Percentiles rank a stretch among this genome's conserved stretches.
These are phyloP conservation scores for Papilio gigon DNA, from an alignment of 2,888 invertebrate genomes.

Conservation along the genomic window DNA sequence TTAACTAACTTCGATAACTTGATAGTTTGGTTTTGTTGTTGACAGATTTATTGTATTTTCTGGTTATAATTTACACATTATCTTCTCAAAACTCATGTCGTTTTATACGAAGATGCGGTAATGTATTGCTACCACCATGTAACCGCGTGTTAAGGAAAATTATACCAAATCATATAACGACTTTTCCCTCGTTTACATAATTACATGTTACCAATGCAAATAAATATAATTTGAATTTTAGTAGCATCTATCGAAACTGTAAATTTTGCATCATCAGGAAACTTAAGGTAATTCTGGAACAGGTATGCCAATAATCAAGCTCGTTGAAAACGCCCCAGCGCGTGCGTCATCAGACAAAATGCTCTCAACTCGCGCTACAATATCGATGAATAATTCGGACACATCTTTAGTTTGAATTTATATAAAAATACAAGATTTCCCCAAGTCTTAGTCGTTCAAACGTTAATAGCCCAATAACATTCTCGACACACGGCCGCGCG, in stretches of 20 bases:
- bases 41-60: not conserved
- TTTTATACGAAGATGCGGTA: not conserved
- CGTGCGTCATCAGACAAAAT: not conserved
- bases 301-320: not conserved
- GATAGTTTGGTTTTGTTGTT: not conserved
- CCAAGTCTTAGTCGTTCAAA: not conserved
- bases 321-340: not conserved
- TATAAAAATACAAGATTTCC: not conserved
- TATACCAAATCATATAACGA: not conserved
- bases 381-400: too few species aligned
- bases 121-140: not conserved
- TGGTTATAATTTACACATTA: not conserved
- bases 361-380: too few species aligned
- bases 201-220: not conserved
- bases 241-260: not conserved
- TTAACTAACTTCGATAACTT: not conserved
- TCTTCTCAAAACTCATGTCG: not conserved
- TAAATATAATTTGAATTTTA: not conserved
- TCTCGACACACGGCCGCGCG: not conserved
- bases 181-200: not conserved
- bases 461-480: constrained; percentile 19
- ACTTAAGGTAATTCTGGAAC: not conserved
- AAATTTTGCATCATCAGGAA: not conserved
- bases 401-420: not conserved
- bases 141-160: not conserved